phyloP scores from a whole-genome alignment of 1,140 invertebrate species.

The Anoplophora glabripennis region DNA sequence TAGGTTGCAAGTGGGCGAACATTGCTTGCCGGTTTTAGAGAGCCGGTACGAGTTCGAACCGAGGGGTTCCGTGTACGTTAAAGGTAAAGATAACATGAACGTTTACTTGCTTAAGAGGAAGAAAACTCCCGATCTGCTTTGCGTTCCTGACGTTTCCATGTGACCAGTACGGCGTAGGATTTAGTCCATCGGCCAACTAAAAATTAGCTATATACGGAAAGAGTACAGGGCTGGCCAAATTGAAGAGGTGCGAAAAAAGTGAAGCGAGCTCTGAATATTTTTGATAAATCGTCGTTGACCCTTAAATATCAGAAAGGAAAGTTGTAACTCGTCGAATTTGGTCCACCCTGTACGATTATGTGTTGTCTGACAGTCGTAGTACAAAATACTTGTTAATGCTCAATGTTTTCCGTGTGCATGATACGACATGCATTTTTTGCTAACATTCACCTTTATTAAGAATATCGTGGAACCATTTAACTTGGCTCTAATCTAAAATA shows the following conservation, averaged over 20 bases:
- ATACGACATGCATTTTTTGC: too few relatives aligned
- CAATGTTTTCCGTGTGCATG: too few relatives aligned
- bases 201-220: neutral
- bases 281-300: neutral
- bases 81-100: constrained; percentile 94
- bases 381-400: too few relatives aligned
- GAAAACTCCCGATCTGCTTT: constrained; percentile 17
- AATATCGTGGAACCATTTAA: too few relatives aligned
- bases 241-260: neutral
- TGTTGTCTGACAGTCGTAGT: too few relatives aligned
- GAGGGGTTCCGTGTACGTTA: constrained; percentile 86
- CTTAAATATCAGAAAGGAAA: neutral
- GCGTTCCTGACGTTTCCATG: constrained; percentile 14
- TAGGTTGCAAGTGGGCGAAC: constrained; percentile 80
- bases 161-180: constrained; percentile 1
- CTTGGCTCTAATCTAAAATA: too few relatives aligned
- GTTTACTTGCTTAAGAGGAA: constrained; percentile 72
- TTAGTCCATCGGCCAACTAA: neutral
- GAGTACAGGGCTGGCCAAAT: neutral
- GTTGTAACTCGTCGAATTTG: too few relatives aligned
- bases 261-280: neutral
- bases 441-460: too few relatives aligned
- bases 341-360: too few relatives aligned
- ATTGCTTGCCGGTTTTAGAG: constrained; percentile 65
- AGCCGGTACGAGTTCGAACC: constrained; percentile 73